Base-by-base conservation (phyloP, 92 coral and sea anemone genomes). In the Palythoa heliodiscus region DNA sequence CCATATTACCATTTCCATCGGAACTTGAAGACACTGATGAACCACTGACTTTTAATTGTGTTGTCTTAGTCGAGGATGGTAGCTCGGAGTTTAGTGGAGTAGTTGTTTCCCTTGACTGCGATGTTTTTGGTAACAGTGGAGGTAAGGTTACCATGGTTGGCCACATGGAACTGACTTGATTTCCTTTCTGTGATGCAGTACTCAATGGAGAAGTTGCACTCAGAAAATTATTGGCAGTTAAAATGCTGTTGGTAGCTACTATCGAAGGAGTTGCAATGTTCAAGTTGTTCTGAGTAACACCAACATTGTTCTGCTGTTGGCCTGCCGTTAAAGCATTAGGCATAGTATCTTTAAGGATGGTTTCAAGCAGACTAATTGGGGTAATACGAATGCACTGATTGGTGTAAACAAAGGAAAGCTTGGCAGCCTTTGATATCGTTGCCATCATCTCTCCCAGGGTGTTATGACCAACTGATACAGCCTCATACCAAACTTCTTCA, bases 371-470 rank as follows among this genome's bases (percentile, higher is more conserved):
- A 50, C 92, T 86, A 13, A 91, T 91, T 47, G 93, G 87, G 16
- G 93, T 91, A 60, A 95, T 93, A 58, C 91, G 89, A 43, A 95
- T 89, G 78, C 97, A 93, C 85, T 95, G 91, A 86, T 95, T 91
- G 67, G 98, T 92, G 71, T 95, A 95, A 25, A 88, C 78, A 58
- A 84, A 89, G 63, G 96, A 93, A 11, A 95, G 87, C 58, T 86
- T 82, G 20, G 98, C 98, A 38, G 90, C 93, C 64, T 92, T 92
- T 10, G 98, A 93, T 86, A 93, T 92, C 29, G 89, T 86, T 1
- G 95, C 94, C 98, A 93, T 93, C 95, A 93, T 92, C 76, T 93
- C 94, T 3, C 98, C 98, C 73, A 93, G 85, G 8, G 98, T 89
- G 47, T 93, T 93, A 84, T 93, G 98, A 4, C 98, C 98, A 23